Percentiles rank a stretch among this genome's conserved stretches.
Evolutionary conservation across 1,140 invertebrate genomes (phyloP).

Genomic region (Drosophila pachea): DNA sequence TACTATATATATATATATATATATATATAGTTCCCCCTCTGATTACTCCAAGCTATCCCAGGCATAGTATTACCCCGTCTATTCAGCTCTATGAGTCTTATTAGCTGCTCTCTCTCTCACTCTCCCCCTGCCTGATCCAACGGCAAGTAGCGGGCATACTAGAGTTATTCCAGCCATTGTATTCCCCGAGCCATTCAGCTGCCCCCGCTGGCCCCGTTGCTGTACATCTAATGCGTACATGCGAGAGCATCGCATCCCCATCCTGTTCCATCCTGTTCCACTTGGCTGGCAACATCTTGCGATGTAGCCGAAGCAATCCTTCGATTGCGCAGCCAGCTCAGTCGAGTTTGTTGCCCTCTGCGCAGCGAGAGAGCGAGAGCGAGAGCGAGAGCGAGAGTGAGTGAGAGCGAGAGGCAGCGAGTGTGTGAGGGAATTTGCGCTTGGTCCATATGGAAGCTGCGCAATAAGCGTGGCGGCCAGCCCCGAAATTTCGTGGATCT

Average conservation of each 20-base stretch:
- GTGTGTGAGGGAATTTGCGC: constrained; percentile 10
- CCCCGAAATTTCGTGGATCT: constrained; percentile 16
- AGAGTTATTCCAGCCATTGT: too few species aligned
- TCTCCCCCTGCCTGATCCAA: too few species aligned
- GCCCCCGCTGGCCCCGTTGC: too few species aligned
- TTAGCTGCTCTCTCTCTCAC: too few species aligned
- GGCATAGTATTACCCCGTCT: too few species aligned
- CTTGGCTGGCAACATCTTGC: constrained; percentile 21
- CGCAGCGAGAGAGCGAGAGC: constrained; percentile 37
- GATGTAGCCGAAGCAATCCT: constrained; percentile 17
- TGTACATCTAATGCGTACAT: neutral
- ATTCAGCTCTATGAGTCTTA: too few species aligned
- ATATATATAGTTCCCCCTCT: too few species aligned
- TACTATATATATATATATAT: too few species aligned
- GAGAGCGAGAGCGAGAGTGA: neutral
- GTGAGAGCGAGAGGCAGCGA: neutral
- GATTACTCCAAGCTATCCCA: too few species aligned
- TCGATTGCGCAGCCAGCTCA: constrained; percentile 27
- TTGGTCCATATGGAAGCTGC: constrained; percentile 60
- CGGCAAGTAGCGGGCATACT: too few species aligned
- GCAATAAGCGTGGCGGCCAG: constrained; percentile 68
- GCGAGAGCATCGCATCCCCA: constrained; percentile 1
- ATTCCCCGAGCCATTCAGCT: too few species aligned
- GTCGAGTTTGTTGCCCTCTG: constrained; percentile 38
- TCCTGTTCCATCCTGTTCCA: constrained; percentile 9